Evolutionary conservation across 2,888 invertebrate genomes (phyloP).

Genomic region (Sinodicranocentrus sp.): DNA sequence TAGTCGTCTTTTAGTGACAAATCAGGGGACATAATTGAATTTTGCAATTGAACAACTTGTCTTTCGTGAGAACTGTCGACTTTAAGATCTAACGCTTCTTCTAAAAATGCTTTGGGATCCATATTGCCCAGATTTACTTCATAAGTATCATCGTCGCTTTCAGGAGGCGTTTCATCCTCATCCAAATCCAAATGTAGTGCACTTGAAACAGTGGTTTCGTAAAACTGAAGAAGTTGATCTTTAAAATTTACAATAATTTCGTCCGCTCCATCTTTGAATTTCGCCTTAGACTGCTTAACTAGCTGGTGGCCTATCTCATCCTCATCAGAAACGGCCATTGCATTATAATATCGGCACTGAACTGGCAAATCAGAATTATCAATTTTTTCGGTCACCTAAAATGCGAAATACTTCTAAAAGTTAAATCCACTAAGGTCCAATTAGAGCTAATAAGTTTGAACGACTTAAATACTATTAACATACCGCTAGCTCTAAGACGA

Average conservation of each 20-base stretch:
- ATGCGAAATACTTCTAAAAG: not conserved
- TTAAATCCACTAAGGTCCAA: not conserved
- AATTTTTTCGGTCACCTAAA: conserved; percentile 31
- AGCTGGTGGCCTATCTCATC: conserved; percentile 58
- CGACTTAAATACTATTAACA: not conserved
- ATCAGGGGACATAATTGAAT: too few species aligned
- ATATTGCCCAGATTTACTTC: not conserved
- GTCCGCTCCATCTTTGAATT: conserved; percentile 10
- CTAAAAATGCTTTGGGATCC: not conserved
- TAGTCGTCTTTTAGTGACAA: too few species aligned
- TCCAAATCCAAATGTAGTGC: not conserved
- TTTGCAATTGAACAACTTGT: not conserved
- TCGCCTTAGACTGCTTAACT: conserved; percentile 41
- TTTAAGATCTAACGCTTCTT: not conserved
- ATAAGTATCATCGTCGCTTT: not conserved
- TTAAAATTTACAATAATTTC: not conserved
- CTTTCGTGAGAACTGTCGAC: not conserved
- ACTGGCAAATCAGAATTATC: not conserved
- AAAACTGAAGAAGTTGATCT: conserved; percentile 14
- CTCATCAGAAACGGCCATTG: conserved; percentile 6
- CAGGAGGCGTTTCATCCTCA: conserved; percentile 1
- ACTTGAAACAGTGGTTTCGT: conserved; percentile 12
- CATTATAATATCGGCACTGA: conserved; percentile 56
- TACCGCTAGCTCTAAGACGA: conserved; percentile 56
- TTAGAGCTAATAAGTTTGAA: not conserved